A percentile compares a stretch with the other conserved stretches of the same genome.
Evolutionary conservation across 2,888 invertebrate genomes (phyloP).

Genomic region (Acrobasis consociella): DNA sequence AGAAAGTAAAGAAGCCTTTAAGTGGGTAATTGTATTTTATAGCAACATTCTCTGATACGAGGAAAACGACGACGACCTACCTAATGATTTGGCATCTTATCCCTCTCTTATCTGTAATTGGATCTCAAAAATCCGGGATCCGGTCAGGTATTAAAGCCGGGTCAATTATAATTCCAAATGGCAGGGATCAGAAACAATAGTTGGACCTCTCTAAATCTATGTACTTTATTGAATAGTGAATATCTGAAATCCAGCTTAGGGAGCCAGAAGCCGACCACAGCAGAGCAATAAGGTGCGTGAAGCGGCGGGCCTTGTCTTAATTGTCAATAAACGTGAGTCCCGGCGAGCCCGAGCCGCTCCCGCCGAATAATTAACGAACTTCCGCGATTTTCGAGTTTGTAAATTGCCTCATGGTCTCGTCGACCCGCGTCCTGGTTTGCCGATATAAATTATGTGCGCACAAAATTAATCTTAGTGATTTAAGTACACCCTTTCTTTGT

Average conservation of each 20-base stretch:
- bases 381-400: constrained; percentile 82
- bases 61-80: constrained; percentile 10
- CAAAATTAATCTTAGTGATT: constrained; percentile 79
- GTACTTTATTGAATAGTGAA: constrained; percentile 61
- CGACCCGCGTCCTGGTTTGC: constrained; percentile 75
- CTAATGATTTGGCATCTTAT: constrained; percentile 19
- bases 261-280: constrained; percentile 49
- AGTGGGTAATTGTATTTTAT: not conserved
- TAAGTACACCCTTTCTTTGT: constrained; percentile 66
- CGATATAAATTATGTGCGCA: constrained; percentile 77
- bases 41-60: not conserved
- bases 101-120: constrained; percentile 23
- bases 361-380: constrained; percentile 81
- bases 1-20: not conserved
- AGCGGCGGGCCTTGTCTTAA: constrained; percentile 73
- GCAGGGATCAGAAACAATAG: constrained; percentile 37
- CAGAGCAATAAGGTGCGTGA: constrained; percentile 66
- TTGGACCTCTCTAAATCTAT: constrained; percentile 46
- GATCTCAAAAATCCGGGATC: constrained; percentile 25
- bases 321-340: constrained; percentile 80
- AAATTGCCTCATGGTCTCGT: constrained; percentile 80
- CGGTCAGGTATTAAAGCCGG: constrained; percentile 20
- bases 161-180: constrained; percentile 40
- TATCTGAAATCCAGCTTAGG: constrained; percentile 48
- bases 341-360: constrained; percentile 63